Evolutionary conservation across 2,797 vertebrate genomes (phyloP), one percentile per base, ranked within the genome.

Genomic region (Cossypha dichroa): DNA sequence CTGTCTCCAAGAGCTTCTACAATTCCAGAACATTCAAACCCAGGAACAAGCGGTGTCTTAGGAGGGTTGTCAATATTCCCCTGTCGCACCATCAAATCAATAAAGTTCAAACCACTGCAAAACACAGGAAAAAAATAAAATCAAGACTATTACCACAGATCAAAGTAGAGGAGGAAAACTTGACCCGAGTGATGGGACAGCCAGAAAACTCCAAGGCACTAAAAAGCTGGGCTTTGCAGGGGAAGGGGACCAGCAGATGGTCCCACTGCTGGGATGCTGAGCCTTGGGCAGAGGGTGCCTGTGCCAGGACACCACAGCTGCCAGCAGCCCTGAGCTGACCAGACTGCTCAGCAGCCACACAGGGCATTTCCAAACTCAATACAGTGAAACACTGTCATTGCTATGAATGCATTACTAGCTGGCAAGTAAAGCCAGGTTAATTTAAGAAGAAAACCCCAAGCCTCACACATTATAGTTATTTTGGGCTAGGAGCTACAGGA

Each of bases 71-170:
- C 99, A 7, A 99, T 99, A 46, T 99, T 99, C 72, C 99, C 99
- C 97, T 99, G 99, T 87, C 99, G 98, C 33, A 99, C 99, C 99
- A 99, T 99, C 98, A 99, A 97, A 97, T 99, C 99, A 94, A 99
- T 97, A 79, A 99, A 99, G 98, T 99, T 99, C 97, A 99, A 97
- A 58, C 99, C 99, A 97, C 99, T 99, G 98, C 58, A 96, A 98
- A 88, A 95, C 5, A 86, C 5, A 72, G 83, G 72, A 56, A 51
- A 52, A 52, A 56, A 10, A 58, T 51, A 81, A 94, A 86, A 91
- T 84, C 51, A 87, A 73, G n/a, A 26, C 34, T 60, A 51, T 34
- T 54, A 45, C 9, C 16, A 52, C 4, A 49, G 60, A 91, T 46
- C 31, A 73, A 49, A 86, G 56, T 9, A 79, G 21, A 94, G 33